Evolutionary conservation across 2,888 invertebrate genomes (phyloP), one percentile per base, ranked within the genome.

Genomic region (Fragum sueziense): DNA sequence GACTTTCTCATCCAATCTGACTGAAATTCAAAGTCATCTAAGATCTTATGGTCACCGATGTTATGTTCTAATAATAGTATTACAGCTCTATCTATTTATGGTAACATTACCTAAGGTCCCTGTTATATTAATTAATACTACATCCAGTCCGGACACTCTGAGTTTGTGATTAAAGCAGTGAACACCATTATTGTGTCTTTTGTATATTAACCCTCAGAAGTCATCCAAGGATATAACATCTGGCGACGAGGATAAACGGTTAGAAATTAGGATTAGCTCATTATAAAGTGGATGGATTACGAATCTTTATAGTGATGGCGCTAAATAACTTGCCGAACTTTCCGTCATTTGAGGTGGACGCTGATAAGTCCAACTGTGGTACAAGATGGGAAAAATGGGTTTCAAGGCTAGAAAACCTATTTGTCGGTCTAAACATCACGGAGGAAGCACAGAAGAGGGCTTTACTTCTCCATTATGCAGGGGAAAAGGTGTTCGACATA

Each of bases 401-500:
- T 1, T 41, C 27, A 11, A 67, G 73, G 17, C 52, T 79, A 6
- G 71, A 74, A 72, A 79, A 72, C 37, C 59, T 84, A 22, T 74
- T 84, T 31, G 65, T 71, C 2, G 74, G 74, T n/a, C 27, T 84
- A 51, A 74, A 79, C 25, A 76, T 84, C 14, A 68, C 65, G 1
- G 61, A 82, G 20, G 74, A 78, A 11, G 82, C 29, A 6, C 41
- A 76, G 27, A 77, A 79, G 69, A 62, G 80, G 22, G 84, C 80
- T 22, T 74, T 84, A 14, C 71, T 83, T 14, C 72, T 83, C 14
- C 79, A 76, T 59, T 83, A 80, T 70, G 82, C 76, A 20, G 81
- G 83, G 1, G 83, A 85, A 25, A 62, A 74, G 31, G 85, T 76
- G 0, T 79, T 54, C 61, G 84, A 85, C 22, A 81, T 85, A 11